Conservation (phyloP, 1,140 invertebrate genomes). For the Venustaconcha ellipsiformis region DNA sequence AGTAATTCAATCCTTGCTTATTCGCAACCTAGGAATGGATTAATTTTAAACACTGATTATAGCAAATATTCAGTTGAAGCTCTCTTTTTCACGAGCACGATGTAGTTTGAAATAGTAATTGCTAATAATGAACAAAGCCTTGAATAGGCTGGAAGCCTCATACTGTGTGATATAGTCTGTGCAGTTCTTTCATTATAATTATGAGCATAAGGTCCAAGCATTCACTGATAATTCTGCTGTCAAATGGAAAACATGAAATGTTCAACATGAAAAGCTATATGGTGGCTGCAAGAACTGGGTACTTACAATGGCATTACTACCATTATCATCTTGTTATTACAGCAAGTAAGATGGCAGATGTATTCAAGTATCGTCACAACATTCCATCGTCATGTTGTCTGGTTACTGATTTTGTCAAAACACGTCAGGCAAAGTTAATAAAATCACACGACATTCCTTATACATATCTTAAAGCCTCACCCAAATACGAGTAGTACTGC, state of each 20-base stretch:
- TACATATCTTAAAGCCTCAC: too few relatives aligned
- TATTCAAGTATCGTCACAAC: too few relatives aligned
- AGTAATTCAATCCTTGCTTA: slow-evolving; percentile 26
- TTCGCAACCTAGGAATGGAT: slow-evolving; percentile 5
- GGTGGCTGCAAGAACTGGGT: slow-evolving; percentile 27
- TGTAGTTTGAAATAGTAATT: slow-evolving; percentile 33
- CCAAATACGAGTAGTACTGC: too few relatives aligned
- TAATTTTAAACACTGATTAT: slow-evolving; percentile 48
- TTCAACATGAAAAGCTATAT: slow-evolving; percentile 40
- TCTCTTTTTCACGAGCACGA: slow-evolving; percentile 47
- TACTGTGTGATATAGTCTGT: slow-evolving; percentile 62
- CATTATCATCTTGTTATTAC: too few relatives aligned
- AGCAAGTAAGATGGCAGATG: too few relatives aligned
- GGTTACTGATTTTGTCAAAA: too few relatives aligned
- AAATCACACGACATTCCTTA: too few relatives aligned
- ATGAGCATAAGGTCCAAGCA: slow-evolving; percentile 36
- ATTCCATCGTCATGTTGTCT: too few relatives aligned
- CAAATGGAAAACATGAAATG: slow-evolving; percentile 40
- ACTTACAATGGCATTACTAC: slow-evolving; percentile 31
- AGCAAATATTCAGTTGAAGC: slow-evolving; percentile 43
- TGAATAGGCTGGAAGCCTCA: slow-evolving; percentile 64
- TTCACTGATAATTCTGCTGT: slow-evolving; percentile 49
- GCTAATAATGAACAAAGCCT: slow-evolving; percentile 36
- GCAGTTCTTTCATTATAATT: slow-evolving; percentile 33
- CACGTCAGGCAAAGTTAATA: too few relatives aligned